Conservation (phyloP, 2,888 invertebrate genomes). For the Melipona bicolor region DNA sequence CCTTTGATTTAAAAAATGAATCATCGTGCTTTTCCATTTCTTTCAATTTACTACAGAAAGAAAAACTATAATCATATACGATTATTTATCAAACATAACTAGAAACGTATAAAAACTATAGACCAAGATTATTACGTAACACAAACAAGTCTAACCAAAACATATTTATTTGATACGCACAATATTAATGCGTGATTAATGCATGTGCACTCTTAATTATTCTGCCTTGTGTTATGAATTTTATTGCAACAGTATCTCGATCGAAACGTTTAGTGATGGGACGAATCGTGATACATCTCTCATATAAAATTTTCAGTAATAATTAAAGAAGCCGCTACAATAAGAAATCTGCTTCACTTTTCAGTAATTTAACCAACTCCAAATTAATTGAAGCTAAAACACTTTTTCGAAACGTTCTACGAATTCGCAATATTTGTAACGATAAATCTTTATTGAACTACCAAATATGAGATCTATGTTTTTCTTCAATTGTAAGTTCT, state of each 20-base stretch:
- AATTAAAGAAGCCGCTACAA: neutral
- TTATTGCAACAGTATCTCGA: neutral
- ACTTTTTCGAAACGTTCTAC: neutral
- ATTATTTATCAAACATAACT: neutral
- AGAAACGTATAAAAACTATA: neutral
- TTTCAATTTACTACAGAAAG: no score
- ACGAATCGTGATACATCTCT: neutral
- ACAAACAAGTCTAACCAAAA: neutral
- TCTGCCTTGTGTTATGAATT: neutral
- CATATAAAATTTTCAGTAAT: neutral
- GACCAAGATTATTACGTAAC: neutral
- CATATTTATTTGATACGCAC: constrained; percentile 7
- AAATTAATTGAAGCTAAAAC: neutral
- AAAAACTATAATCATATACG: neutral
- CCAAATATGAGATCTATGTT: neutral
- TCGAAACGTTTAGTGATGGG: neutral
- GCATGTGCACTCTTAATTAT: neutral
- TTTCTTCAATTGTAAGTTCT: neutral
- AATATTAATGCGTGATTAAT: neutral
- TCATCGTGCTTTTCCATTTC: neutral
- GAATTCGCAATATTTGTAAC: neutral
- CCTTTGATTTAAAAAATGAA: neutral
- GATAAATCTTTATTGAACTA: neutral
- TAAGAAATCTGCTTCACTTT: neutral
- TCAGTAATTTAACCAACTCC: neutral